A percentile compares a stretch with the other conserved stretches of the same genome.
These are phyloP conservation scores for Morpho achilles DNA, from an alignment of 2,888 invertebrate species.

Conservation along the genomic window DNA sequence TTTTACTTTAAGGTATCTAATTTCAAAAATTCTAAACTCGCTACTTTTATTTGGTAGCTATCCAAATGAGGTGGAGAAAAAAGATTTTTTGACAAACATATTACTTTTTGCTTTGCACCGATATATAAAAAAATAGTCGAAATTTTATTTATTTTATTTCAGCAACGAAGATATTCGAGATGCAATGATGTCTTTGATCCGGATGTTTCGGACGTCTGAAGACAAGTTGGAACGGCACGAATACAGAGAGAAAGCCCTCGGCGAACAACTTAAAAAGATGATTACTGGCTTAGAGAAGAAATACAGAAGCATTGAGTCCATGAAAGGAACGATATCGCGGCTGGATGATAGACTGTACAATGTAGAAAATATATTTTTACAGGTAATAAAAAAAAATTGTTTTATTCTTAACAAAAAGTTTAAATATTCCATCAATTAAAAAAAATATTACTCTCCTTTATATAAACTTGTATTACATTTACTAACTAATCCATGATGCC, in stretches of 20 bases:
- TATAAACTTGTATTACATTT: neutral
- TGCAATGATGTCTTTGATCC: conserved; percentile 88
- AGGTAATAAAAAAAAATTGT: conserved; percentile 57
- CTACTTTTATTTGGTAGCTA: no score
- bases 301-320: conserved; percentile 83
- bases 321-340: conserved; percentile 83
- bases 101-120: neutral
- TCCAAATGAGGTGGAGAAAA: no score
- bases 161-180: conserved; percentile 87
- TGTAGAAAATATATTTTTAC: conserved; percentile 86
- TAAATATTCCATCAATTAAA: no score
- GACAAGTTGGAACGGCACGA: conserved; percentile 93
- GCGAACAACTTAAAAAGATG: conserved; percentile 88
- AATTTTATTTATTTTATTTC: conserved; percentile 9
- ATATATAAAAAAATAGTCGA: no score
- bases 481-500: neutral
- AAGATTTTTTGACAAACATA: neutral
- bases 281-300: conserved; percentile 85
- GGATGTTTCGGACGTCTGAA: conserved; percentile 87
- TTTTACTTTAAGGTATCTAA: no score
- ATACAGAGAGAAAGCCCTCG: conserved; percentile 86
- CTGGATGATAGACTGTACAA: conserved; percentile 87
- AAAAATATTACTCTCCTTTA: no score
- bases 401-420: no score
- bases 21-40: no score